These are phyloP conservation scores for Dendrolimus punctatus DNA, from an alignment of 1,140 invertebrate genomes.

Conservation along the genomic window DNA sequence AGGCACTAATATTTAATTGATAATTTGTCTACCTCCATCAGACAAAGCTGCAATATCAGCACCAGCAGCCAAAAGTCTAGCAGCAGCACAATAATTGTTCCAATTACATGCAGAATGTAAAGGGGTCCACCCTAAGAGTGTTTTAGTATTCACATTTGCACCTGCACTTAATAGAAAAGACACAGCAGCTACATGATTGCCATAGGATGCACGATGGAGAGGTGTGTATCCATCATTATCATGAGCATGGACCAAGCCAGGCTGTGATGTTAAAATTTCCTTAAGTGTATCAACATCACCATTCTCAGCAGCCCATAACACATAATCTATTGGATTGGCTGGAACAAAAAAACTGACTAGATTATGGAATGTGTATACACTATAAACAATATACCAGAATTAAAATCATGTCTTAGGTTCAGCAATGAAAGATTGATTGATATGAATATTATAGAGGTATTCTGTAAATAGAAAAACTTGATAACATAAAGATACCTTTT, in stretches of 20 bases:
- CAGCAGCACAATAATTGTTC: slow-evolving; percentile 87
- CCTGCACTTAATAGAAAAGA: slow-evolving; percentile 82
- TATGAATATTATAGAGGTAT: too few species aligned
- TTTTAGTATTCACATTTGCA: slow-evolving; percentile 83
- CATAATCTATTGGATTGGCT: slow-evolving; percentile 79
- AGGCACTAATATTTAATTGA: too few species aligned
- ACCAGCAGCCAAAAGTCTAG: slow-evolving; percentile 85
- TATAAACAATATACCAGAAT: background rate
- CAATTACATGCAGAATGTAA: slow-evolving; percentile 94
- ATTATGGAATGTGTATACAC: background rate
- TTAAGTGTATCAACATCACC: slow-evolving; percentile 79
- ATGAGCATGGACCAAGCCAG: slow-evolving; percentile 75
- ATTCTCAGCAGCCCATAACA: slow-evolving; percentile 88
- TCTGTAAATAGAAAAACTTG: too few species aligned
- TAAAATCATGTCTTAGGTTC: background rate
- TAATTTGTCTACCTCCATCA: slow-evolving; percentile 77
- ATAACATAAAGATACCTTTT: slow-evolving; percentile 53
- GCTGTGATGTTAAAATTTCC: slow-evolving; percentile 76
- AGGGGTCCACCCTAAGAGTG: slow-evolving; percentile 92
- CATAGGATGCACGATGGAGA: slow-evolving; percentile 87
- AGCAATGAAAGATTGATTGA: too few species aligned
- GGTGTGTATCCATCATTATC: slow-evolving; percentile 94
- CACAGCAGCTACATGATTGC: slow-evolving; percentile 85
- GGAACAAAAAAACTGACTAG: slow-evolving; percentile 24
- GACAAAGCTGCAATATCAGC: slow-evolving; percentile 90